These are phyloP conservation scores for Phyllostomus discolor DNA, from an alignment of 2,113 vertebrate genomes.

Conservation along the genomic window DNA sequence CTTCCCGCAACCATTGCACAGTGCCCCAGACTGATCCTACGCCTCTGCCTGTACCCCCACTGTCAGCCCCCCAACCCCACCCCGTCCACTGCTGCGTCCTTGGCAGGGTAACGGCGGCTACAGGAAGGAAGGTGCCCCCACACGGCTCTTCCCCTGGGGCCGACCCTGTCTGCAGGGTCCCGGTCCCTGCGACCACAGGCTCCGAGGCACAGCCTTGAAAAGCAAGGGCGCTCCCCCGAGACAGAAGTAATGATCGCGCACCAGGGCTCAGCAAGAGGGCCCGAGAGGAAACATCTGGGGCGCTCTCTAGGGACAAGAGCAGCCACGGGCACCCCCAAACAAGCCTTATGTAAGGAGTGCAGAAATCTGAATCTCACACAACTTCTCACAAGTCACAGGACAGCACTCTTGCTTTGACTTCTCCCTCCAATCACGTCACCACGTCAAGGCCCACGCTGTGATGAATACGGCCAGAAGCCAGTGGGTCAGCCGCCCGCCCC, in stretches of 20 bases:
- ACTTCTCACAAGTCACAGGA: neutral
- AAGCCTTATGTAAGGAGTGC: accelerated
- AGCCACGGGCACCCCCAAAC: accelerated
- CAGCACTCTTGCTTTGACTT: neutral
- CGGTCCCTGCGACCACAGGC: neutral
- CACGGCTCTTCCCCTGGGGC: neutral
- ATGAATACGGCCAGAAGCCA: accelerated
- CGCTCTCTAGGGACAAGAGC: accelerated
- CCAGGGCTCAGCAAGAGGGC: neutral
- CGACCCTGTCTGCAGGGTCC: neutral
- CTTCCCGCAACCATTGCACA: accelerated
- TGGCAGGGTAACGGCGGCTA: too few species aligned
- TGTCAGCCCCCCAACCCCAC: accelerated
- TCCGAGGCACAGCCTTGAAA: neutral
- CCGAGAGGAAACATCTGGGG: accelerated
- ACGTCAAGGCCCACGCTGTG: accelerated
- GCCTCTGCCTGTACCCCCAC: accelerated
- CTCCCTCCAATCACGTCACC: neutral
- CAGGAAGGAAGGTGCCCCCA: neutral
- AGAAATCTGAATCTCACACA: neutral
- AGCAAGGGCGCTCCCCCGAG: neutral
- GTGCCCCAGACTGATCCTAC: accelerated
- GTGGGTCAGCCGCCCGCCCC: neutral
- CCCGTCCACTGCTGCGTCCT: neutral
- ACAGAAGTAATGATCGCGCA: accelerated